These are phyloP conservation scores for Heloderma charlesbogerti DNA, from an alignment of 2,113 vertebrate species.

Conservation along the genomic window DNA sequence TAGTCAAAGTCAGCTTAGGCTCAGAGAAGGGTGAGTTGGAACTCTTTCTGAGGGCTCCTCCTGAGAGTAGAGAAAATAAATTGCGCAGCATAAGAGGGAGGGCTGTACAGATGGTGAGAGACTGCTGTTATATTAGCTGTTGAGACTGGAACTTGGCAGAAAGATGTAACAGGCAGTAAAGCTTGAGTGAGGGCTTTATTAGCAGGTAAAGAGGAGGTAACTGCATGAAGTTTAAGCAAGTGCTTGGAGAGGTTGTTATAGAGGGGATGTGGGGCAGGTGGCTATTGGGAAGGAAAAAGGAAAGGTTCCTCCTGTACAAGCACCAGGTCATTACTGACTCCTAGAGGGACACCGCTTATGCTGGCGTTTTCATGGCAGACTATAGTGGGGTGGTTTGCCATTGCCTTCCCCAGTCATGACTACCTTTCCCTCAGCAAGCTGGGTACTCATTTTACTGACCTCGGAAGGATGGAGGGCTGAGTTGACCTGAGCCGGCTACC, in stretches of 20 bases:
- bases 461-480: no score
- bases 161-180: conserved; percentile 38
- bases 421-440: no score
- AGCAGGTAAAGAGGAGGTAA: neutral
- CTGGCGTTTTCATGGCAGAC: no score
- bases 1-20: conserved; percentile 52
- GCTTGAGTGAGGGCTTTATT: neutral
- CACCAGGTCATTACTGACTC: no score
- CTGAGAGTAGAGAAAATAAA: conserved; percentile 55
- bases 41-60: conserved; percentile 36
- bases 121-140: conserved; percentile 55
- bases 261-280: conserved; percentile 12
- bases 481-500: no score
- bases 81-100: conserved; percentile 24
- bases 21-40: conserved; percentile 54
- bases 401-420: no score
- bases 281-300: neutral
- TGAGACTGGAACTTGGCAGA: conserved; percentile 42
- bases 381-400: no score
- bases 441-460: no score
- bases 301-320: no score
- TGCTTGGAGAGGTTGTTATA: neutral
- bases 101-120: conserved; percentile 45
- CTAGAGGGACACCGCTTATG: no score
- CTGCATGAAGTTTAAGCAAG: conserved; percentile 30